Evolutionary conservation across 2,797 vertebrate species (phyloP).

Genomic region (Mycteria americana): DNA sequence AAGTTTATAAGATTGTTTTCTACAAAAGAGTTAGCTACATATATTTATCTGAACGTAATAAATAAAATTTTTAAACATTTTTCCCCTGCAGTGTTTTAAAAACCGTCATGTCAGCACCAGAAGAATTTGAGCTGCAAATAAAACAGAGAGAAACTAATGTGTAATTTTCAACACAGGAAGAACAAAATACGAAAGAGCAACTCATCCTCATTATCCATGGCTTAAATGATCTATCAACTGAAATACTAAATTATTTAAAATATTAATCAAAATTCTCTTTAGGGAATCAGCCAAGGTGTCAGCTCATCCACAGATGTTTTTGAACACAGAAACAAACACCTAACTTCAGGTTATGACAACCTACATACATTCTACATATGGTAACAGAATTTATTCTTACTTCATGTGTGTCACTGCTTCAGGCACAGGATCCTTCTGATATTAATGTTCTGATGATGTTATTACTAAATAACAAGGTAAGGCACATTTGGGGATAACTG

Average conservation of each 20-base stretch:
- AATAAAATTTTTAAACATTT: not conserved
- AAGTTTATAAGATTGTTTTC: not conserved
- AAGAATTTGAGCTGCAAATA: not conserved
- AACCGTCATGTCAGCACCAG: not conserved
- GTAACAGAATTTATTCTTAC: not conserved
- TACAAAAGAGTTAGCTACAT: not conserved
- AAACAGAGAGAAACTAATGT: not conserved
- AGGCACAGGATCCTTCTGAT: not conserved
- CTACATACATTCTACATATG: not conserved
- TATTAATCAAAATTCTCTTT: not conserved
- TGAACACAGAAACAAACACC: not conserved
- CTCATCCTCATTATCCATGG: not conserved
- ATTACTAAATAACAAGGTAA: not conserved
- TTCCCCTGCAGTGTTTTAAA: not conserved
- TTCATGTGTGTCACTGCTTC: not conserved
- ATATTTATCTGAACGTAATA: not conserved
- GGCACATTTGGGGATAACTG: not conserved
- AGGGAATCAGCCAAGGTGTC: not conserved
- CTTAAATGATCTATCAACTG: not conserved
- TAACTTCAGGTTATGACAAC: not conserved
- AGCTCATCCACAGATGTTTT: not conserved
- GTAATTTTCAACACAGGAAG: not conserved
- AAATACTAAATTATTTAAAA: not conserved
- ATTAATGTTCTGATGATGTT: not conserved
- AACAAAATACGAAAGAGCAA: not conserved